Evolutionary conservation across 2,113 vertebrate species (phyloP), one percentile per base, ranked within the genome.

Genomic region (Saguinus imperator): DNA sequence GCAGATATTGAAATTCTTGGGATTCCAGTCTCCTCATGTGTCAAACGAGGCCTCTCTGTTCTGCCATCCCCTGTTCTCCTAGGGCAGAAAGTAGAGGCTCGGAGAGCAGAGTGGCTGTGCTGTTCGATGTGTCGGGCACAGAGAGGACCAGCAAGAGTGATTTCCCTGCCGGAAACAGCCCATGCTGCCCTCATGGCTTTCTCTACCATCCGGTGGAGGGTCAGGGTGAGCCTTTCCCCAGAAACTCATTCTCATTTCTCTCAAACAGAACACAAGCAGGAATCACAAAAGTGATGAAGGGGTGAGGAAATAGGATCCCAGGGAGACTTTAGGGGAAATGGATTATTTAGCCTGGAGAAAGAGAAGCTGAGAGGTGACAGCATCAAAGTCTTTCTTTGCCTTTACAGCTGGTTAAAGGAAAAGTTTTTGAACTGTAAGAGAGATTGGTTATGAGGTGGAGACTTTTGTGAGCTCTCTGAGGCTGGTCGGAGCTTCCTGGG

Each of bases 31-130:
- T 23, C 14, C 89, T n/a, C 1, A 0, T 29, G 6, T 66, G 45
- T n/a, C 16, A 50, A 40, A 12, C 8, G 45, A 21, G 37, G 21
- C n/a, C 81, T 52, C 45, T 61, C n/a, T 37, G 21, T 70, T 48
- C 29, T 64, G 50, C 6, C 8, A 18, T 5, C 23, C 23, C 0
- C 0, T 8, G 20, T 10, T 21, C 1, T 12, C 27, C 20, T 1
- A 3, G 29, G 8, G 27, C 6, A 23, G 40, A 68, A 73, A 20
- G 2, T 6, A 9, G 12, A 29, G 17, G 13, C 5, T 80, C 6
- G 9, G 73, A 14, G 57, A 25, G 5, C 1, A 2, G 25, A 50
- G 61, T 0, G 37, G 17, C n/a, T 17, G 18, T 35, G 29, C 25
- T 0, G 4, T 21, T 37, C 16, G 29, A 17, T 5, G 6, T 3